phyloP scores from a whole-genome alignment of 2,797 vertebrate genomes.

The Coregonus ussuriensis region DNA sequence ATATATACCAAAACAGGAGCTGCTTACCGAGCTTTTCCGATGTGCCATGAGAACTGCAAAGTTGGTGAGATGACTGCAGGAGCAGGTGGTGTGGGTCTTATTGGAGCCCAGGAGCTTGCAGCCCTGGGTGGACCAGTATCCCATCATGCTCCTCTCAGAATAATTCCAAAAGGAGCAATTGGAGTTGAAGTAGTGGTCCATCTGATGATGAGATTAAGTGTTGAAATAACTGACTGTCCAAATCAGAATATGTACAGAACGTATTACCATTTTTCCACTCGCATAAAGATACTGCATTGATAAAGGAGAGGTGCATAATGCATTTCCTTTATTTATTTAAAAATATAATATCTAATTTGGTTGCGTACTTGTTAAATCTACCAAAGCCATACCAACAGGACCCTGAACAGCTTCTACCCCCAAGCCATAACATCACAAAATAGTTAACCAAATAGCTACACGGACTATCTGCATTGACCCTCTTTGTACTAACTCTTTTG shows the following conservation, averaged over 20 bases:
- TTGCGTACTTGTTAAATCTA: constrained; percentile 71
- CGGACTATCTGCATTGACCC: too few relatives aligned
- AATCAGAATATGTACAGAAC: constrained; percentile 73
- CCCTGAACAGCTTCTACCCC: too few relatives aligned
- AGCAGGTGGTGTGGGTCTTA: constrained; percentile 94
- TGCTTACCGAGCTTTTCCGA: constrained; percentile 87
- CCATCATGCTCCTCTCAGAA: constrained; percentile 99
- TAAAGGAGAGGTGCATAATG: constrained; percentile 66
- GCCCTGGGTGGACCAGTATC: constrained; percentile 98
- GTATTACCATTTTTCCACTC: constrained; percentile 73
- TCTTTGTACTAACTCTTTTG: too few relatives aligned
- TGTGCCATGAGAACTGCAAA: constrained; percentile 98
- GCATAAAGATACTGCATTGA: constrained; percentile 64
- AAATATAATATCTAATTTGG: constrained; percentile 65
- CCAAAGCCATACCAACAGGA: constrained; percentile 27
- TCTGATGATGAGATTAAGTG: constrained; percentile 81
- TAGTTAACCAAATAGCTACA: too few relatives aligned
- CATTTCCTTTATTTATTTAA: constrained; percentile 63
- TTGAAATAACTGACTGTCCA: constrained; percentile 76
- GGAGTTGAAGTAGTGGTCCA: constrained; percentile 98
- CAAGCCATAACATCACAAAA: too few relatives aligned
- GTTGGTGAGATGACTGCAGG: constrained; percentile 98
- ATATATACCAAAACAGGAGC: constrained; percentile 19
- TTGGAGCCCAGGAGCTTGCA: constrained; percentile 97
- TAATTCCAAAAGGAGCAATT: constrained; percentile 99